Evolutionary conservation across 2,888 invertebrate genomes (phyloP), one percentile per base, ranked within the genome.

Genomic region (Caenorhabditis sp.): DNA sequence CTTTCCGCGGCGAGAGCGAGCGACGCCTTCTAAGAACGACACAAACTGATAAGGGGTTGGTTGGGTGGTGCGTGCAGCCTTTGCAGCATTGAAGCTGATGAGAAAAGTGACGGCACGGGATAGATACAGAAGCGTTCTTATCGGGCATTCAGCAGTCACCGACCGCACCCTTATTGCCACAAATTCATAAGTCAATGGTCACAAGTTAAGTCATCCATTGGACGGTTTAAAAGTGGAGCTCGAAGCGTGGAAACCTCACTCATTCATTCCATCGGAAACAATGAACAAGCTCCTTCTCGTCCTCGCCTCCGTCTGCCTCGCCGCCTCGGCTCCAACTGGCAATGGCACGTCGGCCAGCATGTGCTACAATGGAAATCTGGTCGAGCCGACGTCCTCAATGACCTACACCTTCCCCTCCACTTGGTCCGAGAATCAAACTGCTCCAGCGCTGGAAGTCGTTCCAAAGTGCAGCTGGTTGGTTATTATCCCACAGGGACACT

Each of bases 401-500:
- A 11, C 58, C 8, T 58, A 26, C 58, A 37, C 26, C 11, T 58
- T 28, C 37, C 58, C 58, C 20, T 37, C 58, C 22, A 22, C 35
- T 11, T 58, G 58, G 58, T 32, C 15, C n/a, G 70, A 61, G 6
- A 70, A 53, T 20, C 61, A 70, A 28, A 40, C 70, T 11, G 53
- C 61, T 11, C 70, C 70, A 3, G 24, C 28, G 20, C 18, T 70
- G 13, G 20, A 53, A 13, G 15, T n/a, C 2, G 51, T 1, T 6
- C 53, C 51, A 15, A 20, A 24, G 13, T 70, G 61, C 28, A 61
- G 61, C 40, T 70, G 70, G 70, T 13, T 26, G 4, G 61, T 70
- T 4, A 70, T 37, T 5, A 35, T 70, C 26, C 70, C 70, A 0
- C 22, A 61, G 11, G 70, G 70, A 20, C 53, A 61, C 53, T 70